Percentiles rank a stretch among this genome's conserved stretches.
These are phyloP conservation scores for Drosophila mimica DNA, from an alignment of 2,888 invertebrate genomes.

Conservation along the genomic window DNA sequence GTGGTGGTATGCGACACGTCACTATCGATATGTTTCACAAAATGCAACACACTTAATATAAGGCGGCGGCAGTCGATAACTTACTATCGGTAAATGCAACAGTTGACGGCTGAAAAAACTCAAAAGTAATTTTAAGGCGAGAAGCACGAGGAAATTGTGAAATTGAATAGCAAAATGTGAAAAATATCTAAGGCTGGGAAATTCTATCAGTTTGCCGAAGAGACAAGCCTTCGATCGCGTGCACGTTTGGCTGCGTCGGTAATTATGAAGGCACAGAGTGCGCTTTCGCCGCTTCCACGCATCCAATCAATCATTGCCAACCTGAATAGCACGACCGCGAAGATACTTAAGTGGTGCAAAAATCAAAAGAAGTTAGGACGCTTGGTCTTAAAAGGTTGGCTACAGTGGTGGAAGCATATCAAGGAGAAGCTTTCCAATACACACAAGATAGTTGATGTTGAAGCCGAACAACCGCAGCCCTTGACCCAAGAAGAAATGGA, in stretches of 20 bases:
- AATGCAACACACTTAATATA: too few species aligned
- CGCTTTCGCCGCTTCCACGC: conserved; percentile 88
- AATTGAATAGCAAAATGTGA: conserved; percentile 89
- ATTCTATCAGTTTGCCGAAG: conserved; percentile 99
- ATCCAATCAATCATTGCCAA: conserved; percentile 91
- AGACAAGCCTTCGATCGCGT: conserved; percentile 98
- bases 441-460: conserved; percentile 86
- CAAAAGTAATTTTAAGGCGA: too few species aligned
- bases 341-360: conserved; percentile 96
- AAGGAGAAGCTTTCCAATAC: conserved; percentile 86
- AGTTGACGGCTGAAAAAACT: too few species aligned
- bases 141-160: not conserved
- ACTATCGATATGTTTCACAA: too few species aligned
- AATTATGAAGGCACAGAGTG: conserved; percentile 92
- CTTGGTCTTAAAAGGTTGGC: conserved; percentile 92
- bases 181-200: conserved; percentile 98
- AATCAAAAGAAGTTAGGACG: conserved; percentile 98
- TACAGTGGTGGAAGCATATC: conserved; percentile 94
- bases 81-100: too few species aligned
- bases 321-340: conserved; percentile 93
- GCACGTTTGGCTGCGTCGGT: conserved; percentile 94
- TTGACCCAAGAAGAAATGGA: conserved; percentile 83
- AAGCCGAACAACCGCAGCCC: conserved; percentile 86
- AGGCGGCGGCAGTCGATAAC: too few species aligned
- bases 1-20: too few species aligned